Evolutionary conservation across 2,888 invertebrate genomes (phyloP).

Genomic region (Ecliptopera silaceata): DNA sequence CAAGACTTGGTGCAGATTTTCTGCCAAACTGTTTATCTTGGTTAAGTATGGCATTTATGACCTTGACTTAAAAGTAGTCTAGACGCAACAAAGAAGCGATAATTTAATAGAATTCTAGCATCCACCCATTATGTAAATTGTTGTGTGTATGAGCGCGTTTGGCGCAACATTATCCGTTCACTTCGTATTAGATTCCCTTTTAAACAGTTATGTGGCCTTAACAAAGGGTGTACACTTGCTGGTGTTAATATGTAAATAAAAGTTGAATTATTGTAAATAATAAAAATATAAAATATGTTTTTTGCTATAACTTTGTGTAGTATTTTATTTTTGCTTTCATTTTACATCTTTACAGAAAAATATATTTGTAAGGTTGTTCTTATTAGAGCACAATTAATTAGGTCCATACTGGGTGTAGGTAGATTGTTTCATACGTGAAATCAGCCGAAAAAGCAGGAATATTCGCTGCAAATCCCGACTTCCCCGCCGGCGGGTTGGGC

Average conservation of each 20-base stretch:
- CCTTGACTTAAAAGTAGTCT: not conserved
- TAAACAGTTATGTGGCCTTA: constrained; percentile 75
- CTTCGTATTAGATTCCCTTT: constrained; percentile 61
- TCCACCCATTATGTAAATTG: constrained; percentile 28
- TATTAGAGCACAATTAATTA: too few species aligned
- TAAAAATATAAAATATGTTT: constrained; percentile 81
- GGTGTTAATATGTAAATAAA: constrained; percentile 83
- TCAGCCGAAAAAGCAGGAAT: constrained; percentile 55
- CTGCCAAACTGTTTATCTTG: not conserved
- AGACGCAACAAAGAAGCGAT: not conserved
- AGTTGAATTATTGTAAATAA: constrained; percentile 82
- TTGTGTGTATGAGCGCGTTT: constrained; percentile 12
- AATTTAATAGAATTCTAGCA: constrained; percentile 10
- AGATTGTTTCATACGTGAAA: not conserved
- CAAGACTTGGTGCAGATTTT: not conserved
- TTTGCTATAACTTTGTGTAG: constrained; percentile 68
- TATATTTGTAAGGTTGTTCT: too few species aligned
- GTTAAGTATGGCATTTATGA: not conserved
- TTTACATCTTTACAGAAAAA: not conserved
- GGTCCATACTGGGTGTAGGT: too few species aligned
- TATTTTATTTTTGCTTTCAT: constrained; percentile 37
- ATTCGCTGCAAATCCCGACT: constrained; percentile 68
- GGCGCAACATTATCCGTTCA: constrained; percentile 37
- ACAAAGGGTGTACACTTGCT: constrained; percentile 63
- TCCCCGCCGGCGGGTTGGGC: constrained; percentile 70